Evolutionary conservation across 1,140 invertebrate species (phyloP), one percentile per base, ranked within the genome.

Genomic region (Teleopsis dalmanni): DNA sequence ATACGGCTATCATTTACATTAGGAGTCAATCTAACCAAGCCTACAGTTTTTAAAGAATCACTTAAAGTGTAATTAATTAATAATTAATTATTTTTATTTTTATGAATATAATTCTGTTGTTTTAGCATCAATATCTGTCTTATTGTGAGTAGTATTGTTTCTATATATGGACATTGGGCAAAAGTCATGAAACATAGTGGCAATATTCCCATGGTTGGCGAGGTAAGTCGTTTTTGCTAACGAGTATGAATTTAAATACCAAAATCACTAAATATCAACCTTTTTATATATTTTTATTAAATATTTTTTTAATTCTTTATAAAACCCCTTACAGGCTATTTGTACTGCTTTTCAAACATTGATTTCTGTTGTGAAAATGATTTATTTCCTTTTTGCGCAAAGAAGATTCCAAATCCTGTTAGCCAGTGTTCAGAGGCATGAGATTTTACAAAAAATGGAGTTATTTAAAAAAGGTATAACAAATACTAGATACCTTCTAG

Each of bases 81-180:
- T 22, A 19, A 31, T 4, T 26, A 42, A 26, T 13, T 13, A 26
- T 42, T 23, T 42, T 23, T 25, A 1, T 23, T 23, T 34, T 27
- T 34, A 1, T 14, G 8, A 26, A 34, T 21, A 37, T n/a, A 13
- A n/a, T 26, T 25, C 21, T n/a, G 10, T 31, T 29, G 11, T 49
- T 49, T 26, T n/a, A 50, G 48, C 23, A 21, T 50, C 21, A 50
- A 50, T 40, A 19, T 66, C 6, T 38, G 63, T 13, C 43, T 66
- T 0, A 54, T 62, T 6, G 26, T 53, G 10, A 46, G 46, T 13
- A 56, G 59, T 6, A 7, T 54, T 18, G 40, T 54, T 1, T 66
- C 63, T 3, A 53, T 62, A 3, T 66, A 66, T 42, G 63, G 57
- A 6, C 63, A 66, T 27, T 63, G 47, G 50, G 45, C 56, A n/a